Percentiles rank a stretch among this genome's conserved stretches.
These are phyloP conservation scores for Camponotus pennsylvanicus DNA, from an alignment of 1,140 invertebrate species.

Conservation along the genomic window DNA sequence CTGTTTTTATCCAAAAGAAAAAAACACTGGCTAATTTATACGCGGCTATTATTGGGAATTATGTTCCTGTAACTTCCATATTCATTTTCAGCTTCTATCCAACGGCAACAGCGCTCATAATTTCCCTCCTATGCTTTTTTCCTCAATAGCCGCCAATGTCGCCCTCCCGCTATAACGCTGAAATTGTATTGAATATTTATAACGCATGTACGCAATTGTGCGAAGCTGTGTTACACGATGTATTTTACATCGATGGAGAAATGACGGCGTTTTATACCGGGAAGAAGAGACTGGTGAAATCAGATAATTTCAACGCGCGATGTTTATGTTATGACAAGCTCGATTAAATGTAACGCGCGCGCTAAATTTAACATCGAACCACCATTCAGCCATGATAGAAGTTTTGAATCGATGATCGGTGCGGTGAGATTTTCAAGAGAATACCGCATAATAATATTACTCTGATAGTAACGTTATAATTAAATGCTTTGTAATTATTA, in stretches of 20 bases:
- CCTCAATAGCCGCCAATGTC: conserved; percentile 28
- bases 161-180: not conserved
- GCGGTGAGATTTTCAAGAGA: not conserved
- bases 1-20: conserved; percentile 26
- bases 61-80: conserved; percentile 34
- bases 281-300: not conserved
- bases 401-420: conserved; percentile 41
- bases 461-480: conserved; percentile 22
- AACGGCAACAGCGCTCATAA: conserved; percentile 31
- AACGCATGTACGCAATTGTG: conserved; percentile 24
- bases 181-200: conserved; percentile 64
- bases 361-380: conserved; percentile 48
- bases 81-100: conserved; percentile 52
- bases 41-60: conserved; percentile 28
- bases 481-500: conserved; percentile 38
- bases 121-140: conserved; percentile 47
- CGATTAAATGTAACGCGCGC: conserved; percentile 34
- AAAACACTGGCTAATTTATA: conserved; percentile 55
- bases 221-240: conserved; percentile 43
- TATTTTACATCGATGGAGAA: conserved; percentile 43
- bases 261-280: conserved; percentile 1
- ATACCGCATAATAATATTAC: conserved; percentile 12
- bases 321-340: conserved; percentile 55
- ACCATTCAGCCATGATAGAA: conserved; percentile 26
- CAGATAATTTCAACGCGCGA: conserved; percentile 40